These are phyloP conservation scores for Notothenia coriiceps DNA, from an alignment of 2,113 vertebrate species.

Conservation along the genomic window DNA sequence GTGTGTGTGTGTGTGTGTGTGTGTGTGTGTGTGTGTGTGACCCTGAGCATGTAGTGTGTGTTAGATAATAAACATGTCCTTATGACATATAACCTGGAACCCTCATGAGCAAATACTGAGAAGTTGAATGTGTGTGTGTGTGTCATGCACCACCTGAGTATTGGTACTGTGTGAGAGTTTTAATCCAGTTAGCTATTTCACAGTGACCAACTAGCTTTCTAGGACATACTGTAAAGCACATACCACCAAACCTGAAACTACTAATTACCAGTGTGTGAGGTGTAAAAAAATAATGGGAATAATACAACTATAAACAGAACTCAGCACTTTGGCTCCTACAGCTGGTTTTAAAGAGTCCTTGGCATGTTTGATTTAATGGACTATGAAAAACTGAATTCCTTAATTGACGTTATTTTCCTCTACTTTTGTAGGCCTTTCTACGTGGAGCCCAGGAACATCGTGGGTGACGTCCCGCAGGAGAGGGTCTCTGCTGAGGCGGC, in stretches of 20 bases:
- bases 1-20: too few relatives aligned
- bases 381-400: background rate
- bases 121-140: conserved; percentile 24
- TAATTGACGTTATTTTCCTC: background rate
- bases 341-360: too few relatives aligned
- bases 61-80: too few relatives aligned
- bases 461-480: conserved; percentile 85
- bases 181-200: conserved; percentile 81
- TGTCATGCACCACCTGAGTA: conserved; percentile 10
- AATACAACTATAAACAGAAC: too few relatives aligned
- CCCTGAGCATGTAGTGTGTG: too few relatives aligned
- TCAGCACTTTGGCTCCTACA: too few relatives aligned
- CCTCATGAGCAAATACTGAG: conserved; percentile 25
- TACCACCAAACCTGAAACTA: too few relatives aligned
- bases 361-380: background rate
- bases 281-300: too few relatives aligned
- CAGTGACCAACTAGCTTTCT: conserved; percentile 60
- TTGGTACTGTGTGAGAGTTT: conserved; percentile 52
- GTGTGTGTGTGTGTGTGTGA: too few relatives aligned
- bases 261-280: too few relatives aligned
- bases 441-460: conserved; percentile 92
- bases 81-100: too few relatives aligned
- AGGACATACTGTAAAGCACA: conserved; percentile 26
- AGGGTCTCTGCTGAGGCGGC: conserved; percentile 91
- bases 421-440: conserved; percentile 89